Base-by-base conservation (phyloP, 2,888 invertebrate species). In the Boloria selene region DNA sequence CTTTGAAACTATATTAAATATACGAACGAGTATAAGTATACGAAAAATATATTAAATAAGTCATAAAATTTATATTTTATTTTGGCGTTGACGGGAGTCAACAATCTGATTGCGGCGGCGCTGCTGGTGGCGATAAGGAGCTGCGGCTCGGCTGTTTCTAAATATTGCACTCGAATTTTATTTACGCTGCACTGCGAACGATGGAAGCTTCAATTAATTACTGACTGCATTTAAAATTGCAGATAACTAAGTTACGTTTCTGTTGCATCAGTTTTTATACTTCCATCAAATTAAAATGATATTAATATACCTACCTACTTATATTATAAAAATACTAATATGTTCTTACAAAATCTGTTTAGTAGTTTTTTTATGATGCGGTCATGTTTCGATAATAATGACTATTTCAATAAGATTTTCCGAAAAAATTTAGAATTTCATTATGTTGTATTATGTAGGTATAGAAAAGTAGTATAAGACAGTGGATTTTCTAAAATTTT, bases 101-200 rank as follows among this genome's bases (percentile, higher is more conserved):
- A 49, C 65, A 85, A 80, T 84, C 81, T 77, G 82, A 83, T 85
- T 81, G 82, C 70, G 77, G 80, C 70, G 70, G 68, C 70, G 70
- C 75, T 74, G 77, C 76, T 71, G 76, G 74, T 74, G 70, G 71
- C 72, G 80, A 82, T 83, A 84, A 82, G 80, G 73, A 76, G 77
- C 79, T 79, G 72, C 64, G 69, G 70, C 72, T 69, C 65, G 69
- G 61, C 73, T 70, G 73, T 75, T 79, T 72, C 73, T 77, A 76
- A 83, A 81, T 76, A 78, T 75, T 75, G 68, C 72, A 72, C 71
- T 71, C 67, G 64, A 69, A 72, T 69, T 66, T 65, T 72, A 70
- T 70, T 70, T 70, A 65, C 56, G 53, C 61, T 63, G 61, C 70
- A 70, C 68, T 68, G 55, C 52, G 60, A 59, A 58, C 62, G 59